A percentile compares a stretch with the other conserved stretches of the same genome.
Evolutionary conservation across 2,113 vertebrate species (phyloP).

Genomic region (Microcebus murinus): DNA sequence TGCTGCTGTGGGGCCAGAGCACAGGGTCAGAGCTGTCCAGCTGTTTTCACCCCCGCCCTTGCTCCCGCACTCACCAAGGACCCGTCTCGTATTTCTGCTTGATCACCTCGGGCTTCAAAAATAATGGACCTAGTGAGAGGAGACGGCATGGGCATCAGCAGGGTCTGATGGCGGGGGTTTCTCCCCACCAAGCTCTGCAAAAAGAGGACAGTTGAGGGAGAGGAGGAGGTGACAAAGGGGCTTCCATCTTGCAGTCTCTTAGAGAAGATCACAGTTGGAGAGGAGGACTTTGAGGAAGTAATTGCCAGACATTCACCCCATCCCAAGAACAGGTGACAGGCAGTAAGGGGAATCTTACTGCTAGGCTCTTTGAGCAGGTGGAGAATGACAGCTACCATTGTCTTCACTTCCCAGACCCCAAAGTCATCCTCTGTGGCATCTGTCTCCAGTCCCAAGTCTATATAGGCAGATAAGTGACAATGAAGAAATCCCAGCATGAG

Average conservation of each 20-base stretch:
- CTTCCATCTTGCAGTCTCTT: slow-evolving; percentile 22
- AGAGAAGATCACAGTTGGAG: not conserved
- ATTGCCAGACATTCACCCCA: not conserved
- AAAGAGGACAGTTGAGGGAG: slow-evolving; percentile 60
- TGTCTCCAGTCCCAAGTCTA: slow-evolving; percentile 91
- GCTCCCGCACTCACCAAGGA: slow-evolving; percentile 89
- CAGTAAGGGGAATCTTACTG: slow-evolving; percentile 85
- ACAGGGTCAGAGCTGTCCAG: slow-evolving; percentile 38
- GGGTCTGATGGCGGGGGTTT: slow-evolving; percentile 29
- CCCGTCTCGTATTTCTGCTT: slow-evolving; percentile 97
- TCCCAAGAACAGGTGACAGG: not conserved
- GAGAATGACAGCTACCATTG: slow-evolving; percentile 92
- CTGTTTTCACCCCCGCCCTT: not conserved
- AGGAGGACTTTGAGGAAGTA: not conserved
- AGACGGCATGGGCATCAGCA: slow-evolving; percentile 65
- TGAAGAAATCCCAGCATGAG: slow-evolving; percentile 42
- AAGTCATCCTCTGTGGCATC: slow-evolving; percentile 89
- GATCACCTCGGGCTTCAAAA: slow-evolving; percentile 91
- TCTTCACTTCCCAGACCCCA: slow-evolving; percentile 93
- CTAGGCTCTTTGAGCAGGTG: slow-evolving; percentile 90
- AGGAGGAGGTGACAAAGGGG: slow-evolving; percentile 13
- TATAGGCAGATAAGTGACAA: slow-evolving; percentile 69
- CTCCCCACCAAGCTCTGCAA: slow-evolving; percentile 67
- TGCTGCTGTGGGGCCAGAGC: slow-evolving; percentile 88
- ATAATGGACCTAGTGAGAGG: slow-evolving; percentile 87